Evolutionary conservation across 2,888 invertebrate genomes (phyloP).

Genomic region (Drosophila dives): DNA sequence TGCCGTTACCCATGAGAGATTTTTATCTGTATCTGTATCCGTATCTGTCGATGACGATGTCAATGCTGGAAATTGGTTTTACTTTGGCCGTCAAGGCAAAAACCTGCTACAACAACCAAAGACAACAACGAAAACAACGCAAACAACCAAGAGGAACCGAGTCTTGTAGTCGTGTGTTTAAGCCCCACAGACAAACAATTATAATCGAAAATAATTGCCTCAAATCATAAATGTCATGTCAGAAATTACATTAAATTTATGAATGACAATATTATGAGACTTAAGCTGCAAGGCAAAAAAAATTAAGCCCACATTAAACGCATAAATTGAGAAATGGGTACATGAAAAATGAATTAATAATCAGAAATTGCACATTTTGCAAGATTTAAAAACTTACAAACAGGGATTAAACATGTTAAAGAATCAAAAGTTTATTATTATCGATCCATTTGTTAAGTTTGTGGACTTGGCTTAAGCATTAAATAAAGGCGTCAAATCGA

Average conservation of each 20-base stretch:
- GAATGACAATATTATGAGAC: conserved; percentile 45
- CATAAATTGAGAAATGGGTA: conserved; percentile 13
- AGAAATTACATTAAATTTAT: conserved; percentile 46
- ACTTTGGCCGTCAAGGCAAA: conserved; percentile 30
- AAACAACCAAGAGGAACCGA: conserved; percentile 6
- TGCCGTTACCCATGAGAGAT: conserved; percentile 55
- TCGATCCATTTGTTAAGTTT: not conserved
- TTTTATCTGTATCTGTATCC: conserved; percentile 33
- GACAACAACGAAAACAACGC: not conserved
- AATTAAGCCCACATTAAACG: conserved; percentile 13
- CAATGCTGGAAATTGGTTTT: conserved; percentile 26
- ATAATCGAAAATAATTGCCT: conserved; percentile 69
- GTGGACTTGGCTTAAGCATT: not conserved
- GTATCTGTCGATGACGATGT: conserved; percentile 15
- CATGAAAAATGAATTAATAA: not conserved
- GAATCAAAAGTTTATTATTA: not conserved
- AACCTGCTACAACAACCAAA: conserved; percentile 41
- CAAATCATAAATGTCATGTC: conserved; percentile 65
- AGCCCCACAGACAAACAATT: conserved; percentile 45
- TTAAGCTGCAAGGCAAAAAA: conserved; percentile 14
- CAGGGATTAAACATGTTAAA: not conserved
- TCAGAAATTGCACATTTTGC: not conserved
- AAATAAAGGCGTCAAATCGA: not conserved
- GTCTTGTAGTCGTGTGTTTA: conserved; percentile 3
- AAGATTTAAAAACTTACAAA: not conserved